Evolutionary conservation across 2,113 vertebrate species (phyloP).

Genomic region (Oxyruncus cristatus): DNA sequence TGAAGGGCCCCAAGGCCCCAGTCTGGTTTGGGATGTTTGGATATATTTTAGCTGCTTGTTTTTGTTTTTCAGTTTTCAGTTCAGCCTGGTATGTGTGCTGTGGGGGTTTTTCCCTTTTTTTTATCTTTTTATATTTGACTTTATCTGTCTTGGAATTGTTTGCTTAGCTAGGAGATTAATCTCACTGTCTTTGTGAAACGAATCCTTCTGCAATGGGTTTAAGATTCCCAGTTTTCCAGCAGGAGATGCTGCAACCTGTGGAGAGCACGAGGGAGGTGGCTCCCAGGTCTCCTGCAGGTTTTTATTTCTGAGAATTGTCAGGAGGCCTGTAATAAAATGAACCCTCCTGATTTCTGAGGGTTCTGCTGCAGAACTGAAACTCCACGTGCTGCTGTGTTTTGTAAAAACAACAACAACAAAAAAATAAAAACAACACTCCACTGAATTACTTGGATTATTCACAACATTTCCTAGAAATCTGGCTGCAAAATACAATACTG

Average conservation of each 20-base stretch:
- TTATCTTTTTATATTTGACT: neutral
- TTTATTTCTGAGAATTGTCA: neutral
- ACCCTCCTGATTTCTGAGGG: neutral
- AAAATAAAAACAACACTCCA: neutral
- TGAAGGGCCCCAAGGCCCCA: conserved; percentile 20
- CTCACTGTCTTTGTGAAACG: neutral
- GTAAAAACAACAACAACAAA: neutral
- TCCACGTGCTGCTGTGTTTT: conserved; percentile 1
- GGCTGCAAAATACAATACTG: conserved; percentile 64
- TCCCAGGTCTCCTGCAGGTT: neutral
- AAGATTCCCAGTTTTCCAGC: too few relatives aligned
- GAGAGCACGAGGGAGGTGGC: neutral
- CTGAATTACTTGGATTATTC: conserved; percentile 61
- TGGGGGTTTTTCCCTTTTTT: neutral
- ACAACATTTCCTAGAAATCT: conserved; percentile 62
- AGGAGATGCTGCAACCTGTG: neutral
- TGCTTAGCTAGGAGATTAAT: neutral
- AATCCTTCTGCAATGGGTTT: neutral
- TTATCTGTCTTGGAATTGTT: conserved; percentile 24
- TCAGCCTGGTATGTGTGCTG: conserved; percentile 2
- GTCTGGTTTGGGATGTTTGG: conserved; percentile 31
- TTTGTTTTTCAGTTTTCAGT: conserved; percentile 28
- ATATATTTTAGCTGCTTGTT: conserved; percentile 30
- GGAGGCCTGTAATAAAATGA: neutral
- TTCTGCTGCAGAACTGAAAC: neutral